phyloP scores from a whole-genome alignment of 2,888 invertebrate species.

The Crepidodera aurea region DNA sequence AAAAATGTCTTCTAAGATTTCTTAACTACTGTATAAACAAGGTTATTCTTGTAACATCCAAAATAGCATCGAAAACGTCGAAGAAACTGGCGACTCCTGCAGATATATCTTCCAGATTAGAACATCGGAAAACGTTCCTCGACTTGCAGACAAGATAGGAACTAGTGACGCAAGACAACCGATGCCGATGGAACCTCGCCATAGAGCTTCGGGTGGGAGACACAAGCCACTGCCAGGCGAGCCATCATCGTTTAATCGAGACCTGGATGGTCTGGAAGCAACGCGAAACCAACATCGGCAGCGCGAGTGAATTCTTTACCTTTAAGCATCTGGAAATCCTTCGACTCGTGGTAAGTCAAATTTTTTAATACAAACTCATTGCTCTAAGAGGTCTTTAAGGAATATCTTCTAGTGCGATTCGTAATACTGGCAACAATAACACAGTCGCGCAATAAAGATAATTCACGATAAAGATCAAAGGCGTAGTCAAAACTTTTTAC shows the following conservation, averaged over 20 bases:
- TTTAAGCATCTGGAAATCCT: background rate
- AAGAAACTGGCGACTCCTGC: background rate
- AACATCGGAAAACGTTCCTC: background rate
- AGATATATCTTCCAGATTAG: no score
- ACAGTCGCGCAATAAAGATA: background rate
- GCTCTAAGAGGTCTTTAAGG: no score
- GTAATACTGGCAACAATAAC: background rate
- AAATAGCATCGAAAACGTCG: no score
- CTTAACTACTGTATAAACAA: no score
- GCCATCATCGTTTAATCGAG: slow-evolving; percentile 47
- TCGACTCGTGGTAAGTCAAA: slow-evolving; percentile 1
- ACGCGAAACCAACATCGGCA: background rate
- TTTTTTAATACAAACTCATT: no score
- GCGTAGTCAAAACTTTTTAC: background rate
- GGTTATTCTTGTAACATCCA: no score
- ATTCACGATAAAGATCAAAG: background rate
- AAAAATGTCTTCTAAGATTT: no score
- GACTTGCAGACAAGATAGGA: slow-evolving; percentile 24
- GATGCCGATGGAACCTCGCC: slow-evolving; percentile 42
- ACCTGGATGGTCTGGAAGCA: slow-evolving; percentile 49
- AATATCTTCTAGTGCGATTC: background rate
- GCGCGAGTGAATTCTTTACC: slow-evolving; percentile 8
- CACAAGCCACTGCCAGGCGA: slow-evolving; percentile 35
- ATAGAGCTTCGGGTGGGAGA: slow-evolving; percentile 44
- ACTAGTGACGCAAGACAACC: slow-evolving; percentile 47